A percentile compares a stretch with the other conserved stretches of the same genome.
Conservation (phyloP, 92 coral and sea anemone species). For the Porites rus region DNA sequence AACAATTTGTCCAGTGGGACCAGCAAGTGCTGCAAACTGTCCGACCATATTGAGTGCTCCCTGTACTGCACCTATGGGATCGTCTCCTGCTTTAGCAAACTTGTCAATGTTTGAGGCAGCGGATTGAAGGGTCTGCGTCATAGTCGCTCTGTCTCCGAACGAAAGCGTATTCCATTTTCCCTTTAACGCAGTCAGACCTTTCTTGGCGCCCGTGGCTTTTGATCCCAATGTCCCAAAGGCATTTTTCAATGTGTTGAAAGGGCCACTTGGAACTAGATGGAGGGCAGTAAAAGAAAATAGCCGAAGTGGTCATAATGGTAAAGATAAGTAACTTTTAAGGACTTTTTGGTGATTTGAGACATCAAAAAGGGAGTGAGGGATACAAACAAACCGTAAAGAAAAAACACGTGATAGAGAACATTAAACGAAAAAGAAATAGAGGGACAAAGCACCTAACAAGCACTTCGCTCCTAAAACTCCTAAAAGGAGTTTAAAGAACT, state of each 20-base stretch:
- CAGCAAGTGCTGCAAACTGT: constrained; percentile 37
- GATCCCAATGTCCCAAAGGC: neutral
- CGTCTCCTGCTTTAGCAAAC: constrained; percentile 2
- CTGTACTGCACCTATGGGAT: too few relatives aligned
- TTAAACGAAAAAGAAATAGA: too few relatives aligned
- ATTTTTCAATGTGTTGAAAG: neutral
- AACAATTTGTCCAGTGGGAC: constrained; percentile 44
- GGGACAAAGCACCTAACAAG: too few relatives aligned
- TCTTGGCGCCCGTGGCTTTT: constrained; percentile 5
- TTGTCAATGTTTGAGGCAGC: constrained; percentile 25
- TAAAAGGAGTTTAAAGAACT: too few relatives aligned
- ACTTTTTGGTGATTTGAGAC: too few relatives aligned
- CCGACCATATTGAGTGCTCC: neutral
- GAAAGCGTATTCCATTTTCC: neutral
- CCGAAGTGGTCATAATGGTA: too few relatives aligned
- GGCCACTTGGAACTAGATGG: neutral
- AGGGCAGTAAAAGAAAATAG: too few relatives aligned
- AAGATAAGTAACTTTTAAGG: too few relatives aligned
- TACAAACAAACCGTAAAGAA: too few relatives aligned
- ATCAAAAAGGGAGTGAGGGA: too few relatives aligned
- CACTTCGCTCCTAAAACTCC: too few relatives aligned
- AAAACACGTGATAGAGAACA: too few relatives aligned
- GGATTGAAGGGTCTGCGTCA: constrained; percentile 10
- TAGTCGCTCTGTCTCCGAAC: constrained; percentile 24
- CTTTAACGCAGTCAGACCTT: constrained; percentile 3